These are phyloP conservation scores for Drosophila azteca DNA, from an alignment of 1,140 invertebrate genomes.

Conservation along the genomic window DNA sequence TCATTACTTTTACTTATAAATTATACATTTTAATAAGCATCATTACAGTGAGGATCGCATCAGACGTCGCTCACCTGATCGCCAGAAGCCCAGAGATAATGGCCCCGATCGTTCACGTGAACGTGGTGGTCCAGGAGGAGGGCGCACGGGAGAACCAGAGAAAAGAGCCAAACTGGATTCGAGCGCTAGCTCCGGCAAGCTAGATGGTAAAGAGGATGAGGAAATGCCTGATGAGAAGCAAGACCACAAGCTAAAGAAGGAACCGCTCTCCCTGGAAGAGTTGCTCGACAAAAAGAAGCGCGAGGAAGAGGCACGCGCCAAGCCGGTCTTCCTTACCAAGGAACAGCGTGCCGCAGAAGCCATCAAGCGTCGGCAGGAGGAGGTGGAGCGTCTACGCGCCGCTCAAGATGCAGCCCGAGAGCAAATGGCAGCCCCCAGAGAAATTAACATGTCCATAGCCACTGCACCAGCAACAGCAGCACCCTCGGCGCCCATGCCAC, in stretches of 20 bases:
- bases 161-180: conserved; percentile 56
- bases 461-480: conserved; percentile 63
- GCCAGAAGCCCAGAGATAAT: conserved; percentile 38
- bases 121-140: background rate
- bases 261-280: conserved; percentile 98
- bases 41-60: conserved; percentile 56
- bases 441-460: conserved; percentile 37
- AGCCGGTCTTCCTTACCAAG: conserved; percentile 98
- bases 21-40: background rate
- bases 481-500: conserved; percentile 42
- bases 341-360: conserved; percentile 96
- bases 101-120: conserved; percentile 43
- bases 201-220: conserved; percentile 67
- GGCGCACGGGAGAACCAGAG: conserved; percentile 21
- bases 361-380: conserved; percentile 93
- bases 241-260: conserved; percentile 86
- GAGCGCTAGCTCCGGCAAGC: background rate
- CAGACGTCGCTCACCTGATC: conserved; percentile 78
- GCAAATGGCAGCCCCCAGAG: conserved; percentile 42
- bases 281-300: conserved; percentile 97
- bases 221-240: conserved; percentile 46
- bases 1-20: background rate
- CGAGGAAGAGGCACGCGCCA: conserved; percentile 95
- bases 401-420: conserved; percentile 73
- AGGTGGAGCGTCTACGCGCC: conserved; percentile 88